These are phyloP conservation scores for Anthrax anthrax DNA, from an alignment of 2,888 invertebrate genomes.

Conservation along the genomic window DNA sequence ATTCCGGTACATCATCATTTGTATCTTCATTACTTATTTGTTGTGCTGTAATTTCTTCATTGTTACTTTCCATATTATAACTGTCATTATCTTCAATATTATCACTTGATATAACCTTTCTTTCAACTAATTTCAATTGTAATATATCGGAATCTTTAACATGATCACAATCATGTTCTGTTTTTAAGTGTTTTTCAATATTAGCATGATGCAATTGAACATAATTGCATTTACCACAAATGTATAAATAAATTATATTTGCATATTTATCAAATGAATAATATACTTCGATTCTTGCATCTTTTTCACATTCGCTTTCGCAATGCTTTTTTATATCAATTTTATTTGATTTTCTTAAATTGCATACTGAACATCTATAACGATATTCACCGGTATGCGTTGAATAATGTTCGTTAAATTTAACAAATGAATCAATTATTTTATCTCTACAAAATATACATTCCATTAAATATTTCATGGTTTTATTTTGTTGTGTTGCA, in stretches of 20 bases:
- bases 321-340: not conserved
- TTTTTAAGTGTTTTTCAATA: not conserved
- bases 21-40: too few relatives aligned
- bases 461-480: not conserved
- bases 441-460: conserved; percentile 2
- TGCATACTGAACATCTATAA: conserved; percentile 1
- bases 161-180: not conserved
- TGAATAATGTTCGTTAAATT: conserved; percentile 2
- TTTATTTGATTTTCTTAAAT: not conserved
- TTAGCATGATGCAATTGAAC: conserved; percentile 1
- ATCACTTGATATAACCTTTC: too few relatives aligned
- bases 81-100: too few relatives aligned
- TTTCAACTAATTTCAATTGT: not conserved
- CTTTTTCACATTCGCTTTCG: not conserved
- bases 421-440: not conserved
- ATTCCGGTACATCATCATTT: too few relatives aligned
- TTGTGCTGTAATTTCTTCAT: too few relatives aligned
- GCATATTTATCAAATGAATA: not conserved
- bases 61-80: too few relatives aligned
- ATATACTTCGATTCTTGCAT: not conserved
- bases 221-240: conserved; percentile 3
- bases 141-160: not conserved
- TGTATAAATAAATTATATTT: not conserved
- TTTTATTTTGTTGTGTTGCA: not conserved
- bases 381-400: conserved; percentile 3